Percentiles rank a stretch among this genome's conserved stretches.
These are phyloP conservation scores for Lochmaea crataegi DNA, from an alignment of 2,888 invertebrate species.

Conservation along the genomic window DNA sequence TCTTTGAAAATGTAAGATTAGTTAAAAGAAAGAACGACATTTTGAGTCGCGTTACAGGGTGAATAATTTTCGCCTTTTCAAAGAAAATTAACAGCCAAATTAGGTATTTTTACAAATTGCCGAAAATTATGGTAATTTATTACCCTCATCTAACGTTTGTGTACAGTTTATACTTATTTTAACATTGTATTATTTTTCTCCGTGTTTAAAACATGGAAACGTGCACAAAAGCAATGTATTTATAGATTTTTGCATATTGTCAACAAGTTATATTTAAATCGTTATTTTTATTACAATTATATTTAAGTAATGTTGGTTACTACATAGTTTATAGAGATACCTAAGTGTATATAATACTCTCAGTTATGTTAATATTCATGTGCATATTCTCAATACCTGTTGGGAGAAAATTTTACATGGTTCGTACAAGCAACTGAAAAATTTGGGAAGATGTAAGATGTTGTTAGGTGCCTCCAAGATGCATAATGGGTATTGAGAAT, in stretches of 20 bases:
- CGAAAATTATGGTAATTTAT: neutral
- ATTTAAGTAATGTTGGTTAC: conserved; percentile 17
- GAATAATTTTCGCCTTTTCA: too few species aligned
- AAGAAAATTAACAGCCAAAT: too few species aligned
- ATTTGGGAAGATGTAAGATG: too few species aligned
- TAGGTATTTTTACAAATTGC: too few species aligned
- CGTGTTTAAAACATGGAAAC: neutral
- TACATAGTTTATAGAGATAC: conserved; percentile 14
- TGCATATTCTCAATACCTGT: neutral
- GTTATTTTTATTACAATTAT: conserved; percentile 14
- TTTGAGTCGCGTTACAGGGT: too few species aligned
- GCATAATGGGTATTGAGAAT: conserved; percentile 10
- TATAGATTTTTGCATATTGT: conserved; percentile 10
- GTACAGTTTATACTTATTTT: neutral
- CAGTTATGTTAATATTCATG: neutral
- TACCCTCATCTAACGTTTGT: neutral
- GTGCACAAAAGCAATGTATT: conserved; percentile 12
- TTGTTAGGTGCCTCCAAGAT: too few species aligned
- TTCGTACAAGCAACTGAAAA: neutral
- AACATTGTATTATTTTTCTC: neutral
- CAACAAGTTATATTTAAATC: neutral
- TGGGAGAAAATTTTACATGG: neutral
- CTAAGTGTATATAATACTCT: conserved; percentile 12
- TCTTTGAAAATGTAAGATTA: too few species aligned
- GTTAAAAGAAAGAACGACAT: too few species aligned